A percentile compares a stretch with the other conserved stretches of the same genome.
Evolutionary conservation across 2,888 invertebrate genomes (phyloP).

Genomic region (Tolmerus cingulatus): DNA sequence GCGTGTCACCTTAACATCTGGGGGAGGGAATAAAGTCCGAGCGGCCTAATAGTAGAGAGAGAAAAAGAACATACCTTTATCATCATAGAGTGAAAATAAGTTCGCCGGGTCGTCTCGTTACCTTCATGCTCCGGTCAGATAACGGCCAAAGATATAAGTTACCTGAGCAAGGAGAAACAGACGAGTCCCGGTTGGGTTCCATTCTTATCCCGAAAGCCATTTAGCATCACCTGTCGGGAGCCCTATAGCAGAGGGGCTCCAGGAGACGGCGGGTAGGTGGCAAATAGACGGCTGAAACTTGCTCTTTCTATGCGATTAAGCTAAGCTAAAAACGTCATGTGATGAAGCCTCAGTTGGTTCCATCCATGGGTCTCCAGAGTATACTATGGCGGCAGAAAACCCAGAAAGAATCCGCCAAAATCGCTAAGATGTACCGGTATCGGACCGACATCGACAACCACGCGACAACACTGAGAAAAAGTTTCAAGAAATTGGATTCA

Average conservation of each 20-base stretch:
- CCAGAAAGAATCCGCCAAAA: neutral
- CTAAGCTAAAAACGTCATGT: neutral
- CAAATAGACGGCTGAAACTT: neutral
- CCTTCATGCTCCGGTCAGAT: neutral
- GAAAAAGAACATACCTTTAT: neutral
- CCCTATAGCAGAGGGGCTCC: neutral
- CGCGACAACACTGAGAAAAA: neutral
- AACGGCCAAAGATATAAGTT: neutral
- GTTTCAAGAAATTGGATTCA: no score
- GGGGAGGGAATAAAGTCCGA: neutral
- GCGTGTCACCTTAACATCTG: neutral
- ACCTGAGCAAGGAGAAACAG: neutral
- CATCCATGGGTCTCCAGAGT: neutral
- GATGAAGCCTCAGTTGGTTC: neutral
- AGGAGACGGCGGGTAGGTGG: neutral
- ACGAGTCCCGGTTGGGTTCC: neutral
- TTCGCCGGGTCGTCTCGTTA: neutral
- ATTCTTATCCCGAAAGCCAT: neutral
- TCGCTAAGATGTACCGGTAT: neutral
- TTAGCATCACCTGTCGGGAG: neutral
- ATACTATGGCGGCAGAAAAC: neutral
- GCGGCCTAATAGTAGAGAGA: neutral
- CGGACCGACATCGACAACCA: neutral
- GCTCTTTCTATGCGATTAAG: neutral
- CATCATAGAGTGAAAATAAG: neutral